Evolutionary conservation across 2,113 vertebrate genomes (phyloP).

Genomic region (Seriola dumerili): DNA sequence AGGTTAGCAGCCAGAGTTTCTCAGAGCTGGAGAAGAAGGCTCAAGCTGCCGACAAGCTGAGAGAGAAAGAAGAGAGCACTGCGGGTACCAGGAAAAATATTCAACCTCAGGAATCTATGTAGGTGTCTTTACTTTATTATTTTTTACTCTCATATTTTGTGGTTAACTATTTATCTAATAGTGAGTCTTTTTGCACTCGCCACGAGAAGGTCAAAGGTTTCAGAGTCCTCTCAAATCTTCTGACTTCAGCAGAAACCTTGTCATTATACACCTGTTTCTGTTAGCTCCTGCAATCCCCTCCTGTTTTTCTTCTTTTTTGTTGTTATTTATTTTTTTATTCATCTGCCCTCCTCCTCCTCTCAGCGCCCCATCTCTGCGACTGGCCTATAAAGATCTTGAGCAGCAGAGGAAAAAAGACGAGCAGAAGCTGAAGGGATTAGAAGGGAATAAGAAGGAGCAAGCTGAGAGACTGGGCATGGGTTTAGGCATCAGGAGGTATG

Average conservation of each 20-base stretch:
- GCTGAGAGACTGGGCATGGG: constrained; percentile 95
- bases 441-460: constrained; percentile 89
- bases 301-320: background rate
- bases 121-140: constrained; percentile 42
- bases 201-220: background rate
- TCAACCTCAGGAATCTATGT: constrained; percentile 87
- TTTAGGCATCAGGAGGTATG: constrained; percentile 83
- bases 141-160: background rate
- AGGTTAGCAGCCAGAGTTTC: constrained; percentile 91
- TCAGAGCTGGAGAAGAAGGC: constrained; percentile 92
- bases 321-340: background rate
- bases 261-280: background rate
- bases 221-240: background rate
- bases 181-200: background rate
- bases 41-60: constrained; percentile 90
- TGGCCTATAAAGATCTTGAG: constrained; percentile 92
- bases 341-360: constrained; percentile 33
- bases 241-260: background rate
- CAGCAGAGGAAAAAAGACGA: constrained; percentile 88
- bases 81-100: constrained; percentile 61
- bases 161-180: background rate
- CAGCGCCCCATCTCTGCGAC: constrained; percentile 88
- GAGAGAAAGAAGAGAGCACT: constrained; percentile 77
- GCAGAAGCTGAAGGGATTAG: constrained; percentile 81
- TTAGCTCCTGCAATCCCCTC: background rate